Percentiles rank a stretch among this genome's conserved stretches.
Evolutionary conservation across 2,797 vertebrate species (phyloP).

Genomic region (Thamnophis elegans): DNA sequence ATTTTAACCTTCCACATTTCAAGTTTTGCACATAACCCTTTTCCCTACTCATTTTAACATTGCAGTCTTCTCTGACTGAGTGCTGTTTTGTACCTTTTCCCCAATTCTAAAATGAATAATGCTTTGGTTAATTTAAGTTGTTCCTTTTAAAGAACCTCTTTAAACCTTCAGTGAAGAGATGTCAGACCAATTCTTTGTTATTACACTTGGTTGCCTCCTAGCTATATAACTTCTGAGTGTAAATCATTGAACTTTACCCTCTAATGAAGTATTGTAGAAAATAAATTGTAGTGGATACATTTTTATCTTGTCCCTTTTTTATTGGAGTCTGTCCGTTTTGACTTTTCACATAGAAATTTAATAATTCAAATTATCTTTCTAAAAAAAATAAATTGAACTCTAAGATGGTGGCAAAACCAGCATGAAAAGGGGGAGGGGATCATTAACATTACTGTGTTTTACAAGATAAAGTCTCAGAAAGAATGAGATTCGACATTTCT

Average conservation of each 20-base stretch:
- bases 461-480: not conserved
- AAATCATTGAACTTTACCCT: conserved; percentile 79
- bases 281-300: conserved; percentile 79
- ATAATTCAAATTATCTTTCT: not conserved
- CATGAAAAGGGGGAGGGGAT: not conserved
- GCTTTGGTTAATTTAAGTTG: conserved; percentile 58
- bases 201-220: conserved; percentile 81
- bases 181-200: conserved; percentile 79
- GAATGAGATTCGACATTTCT: not conserved
- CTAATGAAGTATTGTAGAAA: conserved; percentile 81
- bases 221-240: conserved; percentile 80
- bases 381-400: not conserved
- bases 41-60: conserved; percentile 68
- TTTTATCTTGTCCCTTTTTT: conserved; percentile 64
- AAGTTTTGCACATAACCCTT: conserved; percentile 70
- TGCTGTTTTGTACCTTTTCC: conserved; percentile 71
- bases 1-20: conserved; percentile 62
- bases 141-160: conserved; percentile 74
- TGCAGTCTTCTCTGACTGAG: conserved; percentile 69
- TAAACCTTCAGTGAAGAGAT: conserved; percentile 77
- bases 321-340: conserved; percentile 24
- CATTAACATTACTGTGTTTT: not conserved
- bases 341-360: conserved; percentile 17
- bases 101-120: conserved; percentile 66
- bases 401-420: not conserved